A percentile compares a stretch with the other conserved stretches of the same genome.
phyloP scores from a whole-genome alignment of 2,797 vertebrate species.

The Esox lucius region DNA sequence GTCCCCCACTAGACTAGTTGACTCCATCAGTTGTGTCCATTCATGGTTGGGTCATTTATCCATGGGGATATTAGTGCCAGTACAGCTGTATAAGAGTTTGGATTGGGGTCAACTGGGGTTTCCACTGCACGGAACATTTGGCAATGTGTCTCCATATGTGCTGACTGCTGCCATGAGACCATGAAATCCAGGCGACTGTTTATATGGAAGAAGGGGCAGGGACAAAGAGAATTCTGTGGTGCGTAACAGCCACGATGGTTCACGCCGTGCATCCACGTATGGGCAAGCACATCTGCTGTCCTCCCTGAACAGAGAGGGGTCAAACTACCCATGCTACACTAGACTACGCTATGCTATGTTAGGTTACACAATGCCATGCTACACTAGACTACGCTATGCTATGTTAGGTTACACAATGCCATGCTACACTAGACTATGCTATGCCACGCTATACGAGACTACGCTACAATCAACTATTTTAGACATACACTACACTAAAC shows the following conservation, averaged over 20 bases:
- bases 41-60: not conserved
- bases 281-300: not conserved
- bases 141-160: slow-evolving; percentile 10
- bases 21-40: too few relatives aligned
- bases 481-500: too few relatives aligned
- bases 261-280: slow-evolving; percentile 20
- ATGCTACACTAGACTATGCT: not conserved
- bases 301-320: not conserved
- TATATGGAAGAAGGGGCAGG: slow-evolving; percentile 22
- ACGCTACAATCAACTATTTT: not conserved
- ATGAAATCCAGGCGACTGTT: slow-evolving; percentile 37
- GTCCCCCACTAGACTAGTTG: slow-evolving; percentile 16
- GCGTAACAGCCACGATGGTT: slow-evolving; percentile 26
- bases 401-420: not conserved
- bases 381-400: not conserved
- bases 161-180: slow-evolving; percentile 17
- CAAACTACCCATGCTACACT: not conserved
- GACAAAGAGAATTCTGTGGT: slow-evolving; percentile 31
- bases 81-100: slow-evolving; percentile 4
- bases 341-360: slow-evolving; percentile 22
- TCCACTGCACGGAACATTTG: slow-evolving; percentile 17
- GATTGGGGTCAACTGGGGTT: slow-evolving; percentile 39
- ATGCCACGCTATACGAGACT: not conserved
- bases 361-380: not conserved
- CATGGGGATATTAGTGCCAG: not conserved